Evolutionary conservation across 92 coral and sea anemone genomes (phyloP).

Genomic region (Hydrozoanthus gracilis): DNA sequence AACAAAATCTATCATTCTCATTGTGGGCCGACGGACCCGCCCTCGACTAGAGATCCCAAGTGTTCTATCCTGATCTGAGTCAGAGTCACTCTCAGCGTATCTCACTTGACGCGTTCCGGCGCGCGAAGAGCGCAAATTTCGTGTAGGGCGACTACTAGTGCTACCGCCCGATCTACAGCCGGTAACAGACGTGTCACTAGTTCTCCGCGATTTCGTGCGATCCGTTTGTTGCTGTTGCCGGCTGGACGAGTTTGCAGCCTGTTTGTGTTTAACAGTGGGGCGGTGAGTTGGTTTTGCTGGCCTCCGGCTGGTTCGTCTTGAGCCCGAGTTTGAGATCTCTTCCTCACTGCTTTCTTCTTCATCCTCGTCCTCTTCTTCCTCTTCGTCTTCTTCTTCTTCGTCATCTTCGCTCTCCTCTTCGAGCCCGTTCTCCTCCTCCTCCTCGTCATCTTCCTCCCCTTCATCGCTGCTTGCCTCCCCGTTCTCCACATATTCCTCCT

Average conservation of each 20-base stretch:
- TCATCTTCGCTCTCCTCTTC: constrained; percentile 62
- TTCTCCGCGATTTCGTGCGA: constrained; percentile 50
- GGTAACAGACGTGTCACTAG: constrained; percentile 49
- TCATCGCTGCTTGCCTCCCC: constrained; percentile 56
- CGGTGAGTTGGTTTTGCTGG: constrained; percentile 79
- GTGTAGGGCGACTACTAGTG: constrained; percentile 6
- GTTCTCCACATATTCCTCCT: constrained; percentile 57
- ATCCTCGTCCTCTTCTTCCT: constrained; percentile 69
- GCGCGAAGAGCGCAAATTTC: constrained; percentile 70
- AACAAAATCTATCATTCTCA: constrained; percentile 92
- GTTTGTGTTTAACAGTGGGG: constrained; percentile 70
- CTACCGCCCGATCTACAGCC: constrained; percentile 35
- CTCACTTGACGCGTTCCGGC: constrained; percentile 63
- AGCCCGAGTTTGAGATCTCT: constrained; percentile 53
- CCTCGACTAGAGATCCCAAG: constrained; percentile 91
- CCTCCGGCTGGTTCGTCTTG: constrained; percentile 66
- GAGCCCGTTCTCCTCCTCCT: constrained; percentile 53
- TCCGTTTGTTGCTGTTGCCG: constrained; percentile 30
- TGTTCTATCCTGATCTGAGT: constrained; percentile 81
- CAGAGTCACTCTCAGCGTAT: constrained; percentile 92
- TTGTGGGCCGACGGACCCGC: constrained; percentile 91
- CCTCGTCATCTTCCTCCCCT: constrained; percentile 46
- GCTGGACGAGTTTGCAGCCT: constrained; percentile 26
- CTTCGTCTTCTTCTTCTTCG: constrained; percentile 69
- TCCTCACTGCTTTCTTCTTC: constrained; percentile 65